Evolutionary conservation across 2,113 vertebrate genomes (phyloP), one percentile per base, ranked within the genome.

Genomic region (Hemibagrus wyckioides): DNA sequence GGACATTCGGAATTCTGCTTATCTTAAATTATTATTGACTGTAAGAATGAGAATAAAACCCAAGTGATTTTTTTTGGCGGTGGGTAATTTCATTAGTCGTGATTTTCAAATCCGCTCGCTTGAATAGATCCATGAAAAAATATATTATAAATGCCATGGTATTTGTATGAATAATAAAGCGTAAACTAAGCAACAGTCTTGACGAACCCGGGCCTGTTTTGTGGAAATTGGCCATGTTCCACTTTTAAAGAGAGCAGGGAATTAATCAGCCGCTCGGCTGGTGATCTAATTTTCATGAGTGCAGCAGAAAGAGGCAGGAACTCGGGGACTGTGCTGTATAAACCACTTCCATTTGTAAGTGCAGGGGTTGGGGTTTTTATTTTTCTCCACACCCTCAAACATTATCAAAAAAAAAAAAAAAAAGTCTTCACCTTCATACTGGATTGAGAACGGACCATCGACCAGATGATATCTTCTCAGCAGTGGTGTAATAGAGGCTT

Each of bases 221-320:
- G 76, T 41, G 48, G 15, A 69, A 80, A 67, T 63, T 67, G 76
- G 76, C 76, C 56, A 54, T 23, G 21, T 41, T 67, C 54, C 71
- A 75, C 75, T 76, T 76, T 85, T 59, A 84, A 36, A 85, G 33
- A 59, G 36, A 76, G 84, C 84, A 30, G 71, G 52, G 56, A 76
- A 85, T 85, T 59, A 85, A 85, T 85, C 84, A 69, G 44, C 13
- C 25, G 10, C 54, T 85, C 71, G 41, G 28, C 73, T 71, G 54
- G 25, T 59, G 56, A 48, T 85, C 54, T 76, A 44, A 85, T 85
- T 85, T 85, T 36, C 56, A 85, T 44, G 52, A 73, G 67, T 57
- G 83, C 83, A 44, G 69, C n/a, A 59, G 69, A 85, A 75, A 76
- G 30, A 44, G 36, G 69, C 67, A 61, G 54, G 36, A 76, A 85